These are phyloP conservation scores for Timandra comae DNA, from an alignment of 2,888 invertebrate species.

Conservation along the genomic window DNA sequence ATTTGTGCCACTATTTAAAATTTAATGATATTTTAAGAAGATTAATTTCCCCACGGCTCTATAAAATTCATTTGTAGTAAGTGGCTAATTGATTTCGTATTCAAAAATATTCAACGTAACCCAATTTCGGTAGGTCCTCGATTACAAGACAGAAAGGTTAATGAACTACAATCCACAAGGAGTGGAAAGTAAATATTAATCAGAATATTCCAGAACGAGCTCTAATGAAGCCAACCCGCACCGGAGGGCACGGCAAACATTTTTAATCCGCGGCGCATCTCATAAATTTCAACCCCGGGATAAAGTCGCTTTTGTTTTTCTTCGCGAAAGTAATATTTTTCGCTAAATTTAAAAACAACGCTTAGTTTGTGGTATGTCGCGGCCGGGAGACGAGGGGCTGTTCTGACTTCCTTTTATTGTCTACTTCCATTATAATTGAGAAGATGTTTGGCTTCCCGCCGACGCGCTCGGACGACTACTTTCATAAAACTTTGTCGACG, in stretches of 20 bases:
- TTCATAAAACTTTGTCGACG: too few species aligned
- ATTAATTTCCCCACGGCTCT: constrained; percentile 5
- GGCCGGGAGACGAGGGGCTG: constrained; percentile 29
- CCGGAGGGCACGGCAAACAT: constrained; percentile 69
- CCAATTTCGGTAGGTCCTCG: constrained; percentile 28
- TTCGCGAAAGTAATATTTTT: constrained; percentile 61
- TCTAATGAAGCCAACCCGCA: constrained; percentile 61
- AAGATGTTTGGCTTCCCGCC: constrained; percentile 23
- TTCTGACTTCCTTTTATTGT: constrained; percentile 37
- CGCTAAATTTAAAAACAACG: constrained; percentile 53
- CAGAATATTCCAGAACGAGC: constrained; percentile 60
- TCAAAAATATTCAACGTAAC: constrained; percentile 29
- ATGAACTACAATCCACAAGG: constrained; percentile 57
- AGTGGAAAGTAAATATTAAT: constrained; percentile 72
- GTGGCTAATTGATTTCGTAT: constrained; percentile 19
- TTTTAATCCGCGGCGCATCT: constrained; percentile 72
- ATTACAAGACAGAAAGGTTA: constrained; percentile 46
- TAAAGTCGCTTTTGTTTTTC: constrained; percentile 68
- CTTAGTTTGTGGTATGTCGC: constrained; percentile 35
- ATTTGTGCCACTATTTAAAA: too few species aligned
- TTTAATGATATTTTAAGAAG: too few species aligned
- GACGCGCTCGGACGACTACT: constrained; percentile 6
- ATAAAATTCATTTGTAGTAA: constrained; percentile 6
- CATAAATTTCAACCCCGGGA: constrained; percentile 66
- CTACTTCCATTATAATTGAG: constrained; percentile 37